phyloP scores from a whole-genome alignment of 1,140 invertebrate species.

The Zaprionus ornatus region DNA sequence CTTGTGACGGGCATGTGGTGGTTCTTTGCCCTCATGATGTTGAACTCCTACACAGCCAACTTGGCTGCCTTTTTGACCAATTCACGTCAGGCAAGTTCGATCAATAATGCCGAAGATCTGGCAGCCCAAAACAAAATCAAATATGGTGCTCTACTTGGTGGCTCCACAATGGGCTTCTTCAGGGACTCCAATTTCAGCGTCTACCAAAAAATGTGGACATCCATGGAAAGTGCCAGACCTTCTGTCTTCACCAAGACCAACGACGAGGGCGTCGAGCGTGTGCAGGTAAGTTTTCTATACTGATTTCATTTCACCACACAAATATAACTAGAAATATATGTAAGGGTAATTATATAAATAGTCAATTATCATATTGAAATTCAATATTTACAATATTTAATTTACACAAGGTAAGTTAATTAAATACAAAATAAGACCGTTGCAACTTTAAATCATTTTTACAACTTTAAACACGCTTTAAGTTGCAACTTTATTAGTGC shows the following conservation, averaged over 20 bases:
- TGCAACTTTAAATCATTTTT: too few relatives aligned
- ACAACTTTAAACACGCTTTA: too few relatives aligned
- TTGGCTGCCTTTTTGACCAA: slow-evolving; percentile 97
- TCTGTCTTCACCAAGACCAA: slow-evolving; percentile 91
- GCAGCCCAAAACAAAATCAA: slow-evolving; percentile 94
- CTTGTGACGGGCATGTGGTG: slow-evolving; percentile 96
- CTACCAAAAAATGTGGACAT: slow-evolving; percentile 87
- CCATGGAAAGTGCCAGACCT: slow-evolving; percentile 90
- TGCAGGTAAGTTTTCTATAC: slow-evolving; percentile 81
- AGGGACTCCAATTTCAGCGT: slow-evolving; percentile 80
- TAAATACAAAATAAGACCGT: too few relatives aligned
- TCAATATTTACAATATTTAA: too few relatives aligned
- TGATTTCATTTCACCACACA: neutral
- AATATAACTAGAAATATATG: neutral
- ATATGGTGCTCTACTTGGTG: slow-evolving; percentile 91
- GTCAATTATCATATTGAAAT: too few relatives aligned
- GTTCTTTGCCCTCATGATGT: slow-evolving; percentile 98
- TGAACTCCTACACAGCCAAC: slow-evolving; percentile 98
- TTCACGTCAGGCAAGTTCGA: slow-evolving; percentile 92
- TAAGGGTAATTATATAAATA: neutral
- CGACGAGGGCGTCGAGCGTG: slow-evolving; percentile 92
- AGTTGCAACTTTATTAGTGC: too few relatives aligned
- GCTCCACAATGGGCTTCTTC: slow-evolving; percentile 91
- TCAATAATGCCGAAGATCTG: slow-evolving; percentile 95
- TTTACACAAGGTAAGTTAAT: too few relatives aligned